Base-by-base conservation (phyloP, 2,888 invertebrate genomes). In the Acronicta leporina region DNA sequence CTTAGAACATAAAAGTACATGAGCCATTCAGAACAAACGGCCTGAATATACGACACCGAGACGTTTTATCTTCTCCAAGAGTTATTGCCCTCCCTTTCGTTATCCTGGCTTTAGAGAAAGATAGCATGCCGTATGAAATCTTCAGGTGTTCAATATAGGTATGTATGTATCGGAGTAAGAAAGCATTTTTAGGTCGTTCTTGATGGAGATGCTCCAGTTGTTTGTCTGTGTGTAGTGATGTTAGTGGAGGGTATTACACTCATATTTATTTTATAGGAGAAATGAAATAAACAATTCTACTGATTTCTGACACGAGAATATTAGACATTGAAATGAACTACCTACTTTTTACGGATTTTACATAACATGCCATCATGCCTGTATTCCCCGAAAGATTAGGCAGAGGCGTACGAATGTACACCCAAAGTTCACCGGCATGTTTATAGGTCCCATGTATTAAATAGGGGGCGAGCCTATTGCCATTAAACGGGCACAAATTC, bases 11-110 rank as follows among this genome's bases (percentile, higher is more conserved):
- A 79, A 78, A 78, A 79, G 63, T 79, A 75, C 68, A 78, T 78
- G 77, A 77, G 69, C 68, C 77, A 78, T 70, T 73, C 77, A 69
- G 63, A 76, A 76, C 77, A 79, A 79, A 77, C 74, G 64, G 63
- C 57, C 63, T 68, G 74, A 62, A 63, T 79, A 77, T 76, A 76
- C 67, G 79, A 71, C 68, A 68, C 60, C n/a, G 63, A 73, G 69
- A 67, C 63, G 60, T 72, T 76, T 78, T 75, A 75, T 76, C 77
- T 76, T 51, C 35, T 54, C 47, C 50, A 76, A 63, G 75, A 75
- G 50, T 65, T 75, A 75, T 53, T 47, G 62, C 50, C 40, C 20
- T 75, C 76, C 72, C 64, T 55, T 44, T 77, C 67, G 30, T 70
- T 77, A 70, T 74, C 67, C 47, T 2, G 11, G 25, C 25, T 16